phyloP scores from a whole-genome alignment of 2,888 invertebrate genomes.

The Trachelus troglodyta region DNA sequence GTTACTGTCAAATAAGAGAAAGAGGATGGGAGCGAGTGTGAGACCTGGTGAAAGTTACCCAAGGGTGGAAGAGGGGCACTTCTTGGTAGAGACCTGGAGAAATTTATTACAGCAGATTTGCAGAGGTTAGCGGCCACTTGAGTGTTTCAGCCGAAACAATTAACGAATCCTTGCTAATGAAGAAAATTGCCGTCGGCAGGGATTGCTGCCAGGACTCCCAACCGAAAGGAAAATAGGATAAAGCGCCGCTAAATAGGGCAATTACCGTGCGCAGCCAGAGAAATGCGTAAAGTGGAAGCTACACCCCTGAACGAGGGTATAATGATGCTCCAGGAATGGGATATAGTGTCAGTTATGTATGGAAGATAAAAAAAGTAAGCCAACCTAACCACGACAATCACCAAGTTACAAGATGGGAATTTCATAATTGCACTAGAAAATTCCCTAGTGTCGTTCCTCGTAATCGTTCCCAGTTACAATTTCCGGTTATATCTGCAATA shows the following conservation, averaged over 20 bases:
- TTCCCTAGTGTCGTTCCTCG: not conserved
- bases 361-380: not conserved
- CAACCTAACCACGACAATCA: not conserved
- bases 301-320: not conserved
- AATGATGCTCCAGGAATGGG: not conserved
- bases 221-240: conserved; percentile 45
- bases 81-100: not conserved
- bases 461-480: not conserved
- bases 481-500: not conserved
- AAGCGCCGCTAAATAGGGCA: conserved; percentile 44
- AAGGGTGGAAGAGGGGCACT: not conserved
- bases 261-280: conserved; percentile 28
- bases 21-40: not conserved
- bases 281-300: not conserved
- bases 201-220: conserved; percentile 28
- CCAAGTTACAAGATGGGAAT: not conserved
- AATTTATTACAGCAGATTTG: not conserved
- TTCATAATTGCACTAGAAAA: not conserved
- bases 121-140: not conserved
- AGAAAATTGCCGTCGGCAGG: conserved; percentile 30
- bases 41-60: not conserved
- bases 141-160: conserved; percentile 27
- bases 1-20: not conserved
- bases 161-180: conserved; percentile 40
- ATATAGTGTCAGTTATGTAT: not conserved